Conservation (phyloP, 2,888 invertebrate genomes). For the Meteorus colon region DNA sequence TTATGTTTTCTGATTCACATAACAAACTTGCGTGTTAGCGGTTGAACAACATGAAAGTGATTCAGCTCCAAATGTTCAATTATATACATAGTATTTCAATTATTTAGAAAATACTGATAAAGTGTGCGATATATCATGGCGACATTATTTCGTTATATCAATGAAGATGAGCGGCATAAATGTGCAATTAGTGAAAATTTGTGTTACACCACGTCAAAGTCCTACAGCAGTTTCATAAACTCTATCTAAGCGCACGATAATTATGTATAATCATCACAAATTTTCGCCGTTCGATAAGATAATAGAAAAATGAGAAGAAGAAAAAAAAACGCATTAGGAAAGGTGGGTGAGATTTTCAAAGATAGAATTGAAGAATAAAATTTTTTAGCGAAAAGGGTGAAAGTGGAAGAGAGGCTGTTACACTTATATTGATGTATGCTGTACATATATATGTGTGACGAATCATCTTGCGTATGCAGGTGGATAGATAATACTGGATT, state of each 20-base stretch:
- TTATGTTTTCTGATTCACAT: background rate
- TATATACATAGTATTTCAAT: no score
- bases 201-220: no score
- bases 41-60: no score
- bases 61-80: no score
- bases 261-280: background rate
- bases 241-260: background rate
- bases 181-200: no score
- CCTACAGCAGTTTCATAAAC: background rate
- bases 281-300: background rate
- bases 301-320: background rate
- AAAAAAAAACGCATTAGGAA: slow-evolving; percentile 27
- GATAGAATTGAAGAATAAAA: slow-evolving; percentile 6
- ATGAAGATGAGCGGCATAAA: no score
- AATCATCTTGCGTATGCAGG: slow-evolving; percentile 23
- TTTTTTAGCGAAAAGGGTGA: background rate
- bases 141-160: no score
- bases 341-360: slow-evolving; percentile 43
- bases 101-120: no score
- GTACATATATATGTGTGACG: slow-evolving; percentile 52
- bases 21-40: no score
- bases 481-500: slow-evolving; percentile 19
- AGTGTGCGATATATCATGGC: no score
- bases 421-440: slow-evolving; percentile 1
- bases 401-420: background rate